Percentiles rank a stretch among this genome's conserved stretches.
Evolutionary conservation across 2,888 invertebrate species (phyloP).

Genomic region (Pyrocoelia pectoralis): DNA sequence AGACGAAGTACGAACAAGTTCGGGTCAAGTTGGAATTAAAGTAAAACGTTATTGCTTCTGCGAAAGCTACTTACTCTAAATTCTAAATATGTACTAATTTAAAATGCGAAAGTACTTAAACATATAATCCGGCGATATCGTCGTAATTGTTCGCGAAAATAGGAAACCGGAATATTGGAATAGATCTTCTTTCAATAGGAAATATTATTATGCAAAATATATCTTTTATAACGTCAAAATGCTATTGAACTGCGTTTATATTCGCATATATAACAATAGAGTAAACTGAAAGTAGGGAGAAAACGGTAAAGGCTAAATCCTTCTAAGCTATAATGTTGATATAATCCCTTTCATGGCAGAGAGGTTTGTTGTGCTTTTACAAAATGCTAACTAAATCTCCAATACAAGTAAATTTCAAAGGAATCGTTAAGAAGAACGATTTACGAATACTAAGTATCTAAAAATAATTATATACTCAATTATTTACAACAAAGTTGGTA

Average conservation of each 20-base stretch:
- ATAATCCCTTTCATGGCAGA: constrained; percentile 9
- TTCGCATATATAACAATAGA: constrained; percentile 6
- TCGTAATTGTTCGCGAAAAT: too few relatives aligned
- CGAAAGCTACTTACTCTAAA: too few relatives aligned
- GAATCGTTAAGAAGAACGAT: not conserved
- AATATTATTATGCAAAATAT: too few relatives aligned
- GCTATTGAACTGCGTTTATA: constrained; percentile 3
- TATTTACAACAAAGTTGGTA: too few relatives aligned
- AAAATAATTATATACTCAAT: not conserved
- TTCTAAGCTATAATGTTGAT: constrained; percentile 12
- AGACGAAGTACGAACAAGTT: too few relatives aligned
- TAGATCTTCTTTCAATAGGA: too few relatives aligned
- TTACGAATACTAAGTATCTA: not conserved
- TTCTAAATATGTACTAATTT: too few relatives aligned
- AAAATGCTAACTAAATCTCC: not conserved
- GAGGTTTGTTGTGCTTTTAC: constrained; percentile 7
- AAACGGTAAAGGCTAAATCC: constrained; percentile 8
- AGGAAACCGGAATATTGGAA: too few relatives aligned
- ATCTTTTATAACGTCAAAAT: not conserved
- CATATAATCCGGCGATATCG: too few relatives aligned
- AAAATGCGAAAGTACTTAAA: too few relatives aligned
- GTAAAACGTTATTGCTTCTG: too few relatives aligned
- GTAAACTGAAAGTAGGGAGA: not conserved
- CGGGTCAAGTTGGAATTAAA: too few relatives aligned
- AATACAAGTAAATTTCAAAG: not conserved